Conservation (phyloP, 2,113 vertebrate species). For the Phylloscopus trochilus region DNA sequence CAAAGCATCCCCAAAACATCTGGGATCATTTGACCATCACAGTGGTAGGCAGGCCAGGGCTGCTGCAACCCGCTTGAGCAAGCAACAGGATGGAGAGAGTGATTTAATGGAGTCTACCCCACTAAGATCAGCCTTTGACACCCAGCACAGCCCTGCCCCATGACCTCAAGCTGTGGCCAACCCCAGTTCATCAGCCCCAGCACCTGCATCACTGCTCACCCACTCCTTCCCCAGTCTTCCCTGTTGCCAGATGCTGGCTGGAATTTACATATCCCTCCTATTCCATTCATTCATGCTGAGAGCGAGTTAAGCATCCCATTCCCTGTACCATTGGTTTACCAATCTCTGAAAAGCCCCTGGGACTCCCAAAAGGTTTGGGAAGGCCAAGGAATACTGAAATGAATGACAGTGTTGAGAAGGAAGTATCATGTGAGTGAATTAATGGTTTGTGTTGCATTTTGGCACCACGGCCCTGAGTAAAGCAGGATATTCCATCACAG, state of each 20-base stretch:
- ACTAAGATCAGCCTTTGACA: neutral
- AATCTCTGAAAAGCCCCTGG: neutral
- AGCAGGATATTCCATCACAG: neutral
- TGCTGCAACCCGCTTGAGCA: rapidly evolving
- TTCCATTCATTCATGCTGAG: neutral
- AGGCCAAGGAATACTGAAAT: neutral
- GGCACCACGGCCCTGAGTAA: neutral
- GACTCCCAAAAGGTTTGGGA: neutral
- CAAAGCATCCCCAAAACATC: neutral
- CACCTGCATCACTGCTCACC: neutral
- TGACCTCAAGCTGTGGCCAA: neutral
- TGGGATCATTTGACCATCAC: rapidly evolving
- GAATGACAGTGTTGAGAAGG: neutral
- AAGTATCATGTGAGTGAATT: neutral
- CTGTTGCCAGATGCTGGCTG: rapidly evolving
- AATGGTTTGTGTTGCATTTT: neutral
- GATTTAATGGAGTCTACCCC: neutral
- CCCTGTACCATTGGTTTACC: neutral
- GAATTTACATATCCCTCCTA: neutral
- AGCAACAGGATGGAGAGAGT: neutral
- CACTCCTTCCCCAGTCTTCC: neutral
- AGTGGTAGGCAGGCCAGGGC: neutral
- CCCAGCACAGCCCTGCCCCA: neutral
- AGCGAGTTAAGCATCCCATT: rapidly evolving
- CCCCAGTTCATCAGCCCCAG: neutral